These are phyloP conservation scores for Spodoptera picta DNA, from an alignment of 2,888 invertebrate genomes.

Conservation along the genomic window DNA sequence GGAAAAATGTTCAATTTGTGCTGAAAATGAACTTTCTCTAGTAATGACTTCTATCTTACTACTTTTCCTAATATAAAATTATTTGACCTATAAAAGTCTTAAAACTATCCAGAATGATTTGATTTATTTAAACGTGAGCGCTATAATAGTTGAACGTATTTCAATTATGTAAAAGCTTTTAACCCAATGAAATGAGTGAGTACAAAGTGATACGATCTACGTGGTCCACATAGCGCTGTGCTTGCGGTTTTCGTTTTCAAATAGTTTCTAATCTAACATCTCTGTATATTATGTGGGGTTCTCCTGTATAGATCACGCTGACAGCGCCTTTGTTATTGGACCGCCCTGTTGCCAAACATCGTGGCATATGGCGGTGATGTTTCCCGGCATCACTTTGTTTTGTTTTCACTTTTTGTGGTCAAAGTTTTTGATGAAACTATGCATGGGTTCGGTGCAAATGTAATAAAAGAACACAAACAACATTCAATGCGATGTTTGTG, in stretches of 20 bases:
- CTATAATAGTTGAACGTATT: slow-evolving; percentile 42
- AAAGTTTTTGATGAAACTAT: slow-evolving; percentile 46
- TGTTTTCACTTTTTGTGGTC: slow-evolving; percentile 36
- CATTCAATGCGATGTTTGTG: slow-evolving; percentile 5
- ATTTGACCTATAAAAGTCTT: slow-evolving; percentile 1
- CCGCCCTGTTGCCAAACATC: slow-evolving; percentile 45
- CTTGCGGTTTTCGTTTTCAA: slow-evolving; percentile 53
- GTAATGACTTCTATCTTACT: too few relatives aligned
- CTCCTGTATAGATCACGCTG: slow-evolving; percentile 19
- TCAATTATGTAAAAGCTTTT: slow-evolving; percentile 58
- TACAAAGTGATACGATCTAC: slow-evolving; percentile 56
- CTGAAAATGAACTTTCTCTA: neutral
- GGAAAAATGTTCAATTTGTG: neutral
- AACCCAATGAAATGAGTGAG: slow-evolving; percentile 54
- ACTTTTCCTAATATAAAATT: slow-evolving; percentile 1
- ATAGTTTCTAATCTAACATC: slow-evolving; percentile 55
- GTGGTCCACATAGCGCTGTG: slow-evolving; percentile 37
- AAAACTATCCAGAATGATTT: slow-evolving; percentile 19
- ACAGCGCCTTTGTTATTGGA: slow-evolving; percentile 41
- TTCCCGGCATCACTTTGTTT: slow-evolving; percentile 40
- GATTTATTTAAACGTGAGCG: slow-evolving; percentile 24
- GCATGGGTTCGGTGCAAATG: slow-evolving; percentile 6
- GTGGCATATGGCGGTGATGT: slow-evolving; percentile 39
- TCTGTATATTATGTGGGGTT: slow-evolving; percentile 29
- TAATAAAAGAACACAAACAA: slow-evolving; percentile 20